Evolutionary conservation across 2,888 invertebrate species (phyloP).

Genomic region (Mamestra brassicae): DNA sequence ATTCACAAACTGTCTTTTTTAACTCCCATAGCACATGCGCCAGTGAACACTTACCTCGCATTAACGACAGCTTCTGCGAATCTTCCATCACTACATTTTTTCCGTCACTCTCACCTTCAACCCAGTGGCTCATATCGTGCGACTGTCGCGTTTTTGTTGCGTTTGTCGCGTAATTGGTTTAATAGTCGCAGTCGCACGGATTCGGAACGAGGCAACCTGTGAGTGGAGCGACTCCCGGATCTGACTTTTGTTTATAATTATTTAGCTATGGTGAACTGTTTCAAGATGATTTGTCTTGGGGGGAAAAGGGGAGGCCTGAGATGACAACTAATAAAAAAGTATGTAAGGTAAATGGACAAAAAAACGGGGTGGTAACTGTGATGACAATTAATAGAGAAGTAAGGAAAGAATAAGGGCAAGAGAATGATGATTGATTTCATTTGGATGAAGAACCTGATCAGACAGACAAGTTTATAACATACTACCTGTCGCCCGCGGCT

Average conservation of each 20-base stretch:
- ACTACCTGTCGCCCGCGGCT: too few species aligned
- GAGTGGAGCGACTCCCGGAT: constrained; percentile 76
- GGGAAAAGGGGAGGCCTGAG: neutral
- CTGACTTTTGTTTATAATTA: constrained; percentile 43
- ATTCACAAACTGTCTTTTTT: neutral
- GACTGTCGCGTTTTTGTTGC: constrained; percentile 72
- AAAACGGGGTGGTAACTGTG: too few species aligned
- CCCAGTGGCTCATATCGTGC: constrained; percentile 77
- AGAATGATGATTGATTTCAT: too few species aligned
- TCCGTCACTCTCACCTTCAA: constrained; percentile 69
- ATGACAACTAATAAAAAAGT: neutral
- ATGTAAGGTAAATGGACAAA: too few species aligned
- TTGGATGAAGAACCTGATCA: too few species aligned
- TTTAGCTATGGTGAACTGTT: neutral
- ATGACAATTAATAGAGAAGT: too few species aligned
- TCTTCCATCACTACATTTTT: constrained; percentile 63
- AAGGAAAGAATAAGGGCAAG: too few species aligned
- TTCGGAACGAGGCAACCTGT: constrained; percentile 62
- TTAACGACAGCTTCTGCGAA: constrained; percentile 61
- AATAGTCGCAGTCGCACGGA: constrained; percentile 66
- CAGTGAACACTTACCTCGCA: constrained; percentile 46
- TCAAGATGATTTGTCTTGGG: neutral
- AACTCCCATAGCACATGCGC: constrained; percentile 6
- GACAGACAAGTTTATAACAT: too few species aligned
- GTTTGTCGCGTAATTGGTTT: constrained; percentile 79